Evolutionary conservation across 2,888 invertebrate genomes (phyloP).

Genomic region (Teleogryllus oceanicus): DNA sequence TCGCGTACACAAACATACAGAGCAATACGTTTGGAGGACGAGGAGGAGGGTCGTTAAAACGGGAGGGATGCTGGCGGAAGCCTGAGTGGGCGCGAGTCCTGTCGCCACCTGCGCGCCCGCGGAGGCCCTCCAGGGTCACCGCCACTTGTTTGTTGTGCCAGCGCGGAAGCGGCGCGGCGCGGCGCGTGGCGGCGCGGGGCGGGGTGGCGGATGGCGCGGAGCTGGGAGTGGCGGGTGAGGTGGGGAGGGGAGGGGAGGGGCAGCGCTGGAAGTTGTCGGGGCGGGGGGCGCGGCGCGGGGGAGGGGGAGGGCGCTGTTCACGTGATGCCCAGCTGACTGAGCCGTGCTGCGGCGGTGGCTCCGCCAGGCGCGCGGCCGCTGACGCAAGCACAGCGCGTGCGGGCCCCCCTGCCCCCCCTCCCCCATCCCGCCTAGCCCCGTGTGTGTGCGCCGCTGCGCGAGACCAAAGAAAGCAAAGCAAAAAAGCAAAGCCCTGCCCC

Average conservation of each 20-base stretch:
- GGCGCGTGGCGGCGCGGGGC: neutral
- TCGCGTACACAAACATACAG: no score
- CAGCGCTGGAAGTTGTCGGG: neutral
- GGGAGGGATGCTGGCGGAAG: no score
- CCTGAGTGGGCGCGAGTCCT: no score
- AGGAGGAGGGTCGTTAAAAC: no score
- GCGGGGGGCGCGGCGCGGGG: neutral
- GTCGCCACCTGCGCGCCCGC: neutral
- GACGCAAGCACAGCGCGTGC: conserved; percentile 28
- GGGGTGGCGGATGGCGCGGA: neutral
- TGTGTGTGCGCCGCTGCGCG: no score
- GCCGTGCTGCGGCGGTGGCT: conserved; percentile 40
- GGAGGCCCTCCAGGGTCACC: neutral
- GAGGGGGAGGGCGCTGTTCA: conserved; percentile 42
- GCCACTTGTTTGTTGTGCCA: neutral
- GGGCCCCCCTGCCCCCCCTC: no score
- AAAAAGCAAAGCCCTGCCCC: no score
- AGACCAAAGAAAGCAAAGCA: no score
- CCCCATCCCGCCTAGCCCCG: no score
- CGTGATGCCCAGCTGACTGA: conserved; percentile 43
- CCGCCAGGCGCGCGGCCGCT: conserved; percentile 23
- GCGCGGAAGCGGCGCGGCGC: neutral
- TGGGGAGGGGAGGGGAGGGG: neutral
- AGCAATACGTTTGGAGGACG: no score
- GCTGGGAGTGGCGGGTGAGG: neutral